Conservation (phyloP, 2,113 vertebrate genomes). For the Leptosomus discolor region DNA sequence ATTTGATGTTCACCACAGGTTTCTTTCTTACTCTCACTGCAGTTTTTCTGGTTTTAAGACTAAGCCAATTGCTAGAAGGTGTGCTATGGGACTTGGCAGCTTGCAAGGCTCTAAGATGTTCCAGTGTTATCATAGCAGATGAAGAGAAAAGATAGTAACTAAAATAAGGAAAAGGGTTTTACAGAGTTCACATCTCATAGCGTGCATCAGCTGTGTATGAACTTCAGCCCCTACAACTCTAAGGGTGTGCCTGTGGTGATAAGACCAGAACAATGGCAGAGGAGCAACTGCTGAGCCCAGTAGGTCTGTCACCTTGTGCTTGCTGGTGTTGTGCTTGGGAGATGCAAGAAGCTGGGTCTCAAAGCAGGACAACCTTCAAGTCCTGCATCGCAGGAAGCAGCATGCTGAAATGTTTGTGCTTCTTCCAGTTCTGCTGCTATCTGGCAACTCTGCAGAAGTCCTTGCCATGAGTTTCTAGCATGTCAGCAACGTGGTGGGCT, state of each 20-base stretch:
- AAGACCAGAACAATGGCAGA: neutral
- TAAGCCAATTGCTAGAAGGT: neutral
- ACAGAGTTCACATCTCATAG: neutral
- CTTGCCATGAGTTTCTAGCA: fast-evolving
- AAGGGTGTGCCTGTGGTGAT: fast-evolving
- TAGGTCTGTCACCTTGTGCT: too few species aligned
- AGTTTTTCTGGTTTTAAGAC: neutral
- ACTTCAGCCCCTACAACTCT: fast-evolving
- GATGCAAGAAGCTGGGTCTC: neutral
- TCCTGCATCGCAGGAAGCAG: fast-evolving
- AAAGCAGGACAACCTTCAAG: neutral
- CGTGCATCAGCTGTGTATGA: neutral
- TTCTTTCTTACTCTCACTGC: neutral
- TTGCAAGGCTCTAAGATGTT: neutral
- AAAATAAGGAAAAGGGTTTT: neutral
- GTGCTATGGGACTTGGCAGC: neutral
- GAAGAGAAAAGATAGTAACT: neutral
- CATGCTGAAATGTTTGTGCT: neutral
- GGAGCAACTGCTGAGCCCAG: too few species aligned
- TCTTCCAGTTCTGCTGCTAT: neutral
- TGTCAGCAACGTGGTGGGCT: neutral
- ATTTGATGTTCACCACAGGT: neutral
- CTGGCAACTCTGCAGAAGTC: neutral
- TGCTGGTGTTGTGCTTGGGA: fast-evolving
- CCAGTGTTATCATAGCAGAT: neutral